Evolutionary conservation across 2,113 vertebrate species (phyloP), one percentile per base, ranked within the genome.

Genomic region (Grus americana): DNA sequence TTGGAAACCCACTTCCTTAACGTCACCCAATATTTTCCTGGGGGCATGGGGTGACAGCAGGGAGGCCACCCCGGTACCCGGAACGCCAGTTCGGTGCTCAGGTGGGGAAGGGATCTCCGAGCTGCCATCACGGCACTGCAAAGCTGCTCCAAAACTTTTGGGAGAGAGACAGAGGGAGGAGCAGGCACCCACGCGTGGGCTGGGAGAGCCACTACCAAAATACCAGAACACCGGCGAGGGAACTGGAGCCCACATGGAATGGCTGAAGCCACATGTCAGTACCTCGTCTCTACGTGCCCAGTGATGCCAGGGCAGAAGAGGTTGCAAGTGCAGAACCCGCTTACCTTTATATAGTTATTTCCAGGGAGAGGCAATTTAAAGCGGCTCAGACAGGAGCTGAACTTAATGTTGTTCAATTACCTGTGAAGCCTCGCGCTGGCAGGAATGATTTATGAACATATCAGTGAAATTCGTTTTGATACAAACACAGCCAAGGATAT

Each of bases 231-330:
- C 2, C 1, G 0, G 8, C 8, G 50, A 16, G 63, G 52, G 61
- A 85, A 71, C 3, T 2, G 3, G 57, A 47, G 47, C 23, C 44
- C 49, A 20, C 4, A 1, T 10, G 75, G 32, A 36, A 36, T 52
- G 84, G 68, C 61, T 23, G 78, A 26, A 52, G 47, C 32, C 0
- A 0, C 10, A 1, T 42, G 27, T 3, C 42, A 13, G 32, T 6
- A 44, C 24, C 34, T 32, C 1, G 0, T 17, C 3, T 26, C 32
- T 10, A 2, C 0, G 1, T 0, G 23, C 1, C 47, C 13, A 4
- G 0, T 4, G 44, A 3, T 3, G 0, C 54, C 55, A 44, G 24
- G 12, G 73, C 29, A 19, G 63, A 32, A 29, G 10, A 9, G 36
- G 12, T 2, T 34, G n/a, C 18, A 46, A 47, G 50, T 0, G 29